phyloP scores from a whole-genome alignment of 2,888 invertebrate species.

The Ochropleura leucogaster region DNA sequence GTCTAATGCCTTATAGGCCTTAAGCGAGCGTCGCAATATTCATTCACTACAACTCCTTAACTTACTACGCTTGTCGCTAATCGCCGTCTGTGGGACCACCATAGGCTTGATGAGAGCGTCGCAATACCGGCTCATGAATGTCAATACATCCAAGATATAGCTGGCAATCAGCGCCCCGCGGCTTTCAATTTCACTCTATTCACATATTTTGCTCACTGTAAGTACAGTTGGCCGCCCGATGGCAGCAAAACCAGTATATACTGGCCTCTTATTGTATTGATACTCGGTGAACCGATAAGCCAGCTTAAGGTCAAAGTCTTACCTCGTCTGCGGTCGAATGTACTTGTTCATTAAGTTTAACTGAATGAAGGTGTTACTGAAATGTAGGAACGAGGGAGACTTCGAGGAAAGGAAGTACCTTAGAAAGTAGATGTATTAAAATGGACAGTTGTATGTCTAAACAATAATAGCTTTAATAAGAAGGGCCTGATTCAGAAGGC shows the following conservation, averaged over 20 bases:
- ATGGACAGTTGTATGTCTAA: too few relatives aligned
- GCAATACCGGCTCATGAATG: slow-evolving; percentile 68
- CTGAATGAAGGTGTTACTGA: slow-evolving; percentile 29
- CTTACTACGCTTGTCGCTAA: neutral
- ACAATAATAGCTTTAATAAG: too few relatives aligned
- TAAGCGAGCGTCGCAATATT: neutral
- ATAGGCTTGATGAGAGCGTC: slow-evolving; percentile 64
- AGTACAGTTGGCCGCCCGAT: neutral
- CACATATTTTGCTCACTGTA: slow-evolving; percentile 68
- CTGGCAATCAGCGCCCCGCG: slow-evolving; percentile 70
- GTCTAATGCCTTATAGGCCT: neutral
- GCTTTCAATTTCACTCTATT: slow-evolving; percentile 83
- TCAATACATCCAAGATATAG: slow-evolving; percentile 63
- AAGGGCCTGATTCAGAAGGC: too few relatives aligned
- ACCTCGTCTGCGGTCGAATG: neutral
- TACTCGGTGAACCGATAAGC: neutral
- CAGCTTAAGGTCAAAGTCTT: neutral
- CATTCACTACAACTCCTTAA: neutral
- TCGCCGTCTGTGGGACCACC: neutral
- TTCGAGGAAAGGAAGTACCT: neutral
- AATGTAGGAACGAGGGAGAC: neutral
- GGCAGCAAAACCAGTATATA: neutral
- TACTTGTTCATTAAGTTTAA: slow-evolving; percentile 32
- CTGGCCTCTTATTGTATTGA: neutral
- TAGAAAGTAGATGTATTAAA: neutral